These are phyloP conservation scores for Myripristis murdjan DNA, from an alignment of 2,797 vertebrate species.

Conservation along the genomic window DNA sequence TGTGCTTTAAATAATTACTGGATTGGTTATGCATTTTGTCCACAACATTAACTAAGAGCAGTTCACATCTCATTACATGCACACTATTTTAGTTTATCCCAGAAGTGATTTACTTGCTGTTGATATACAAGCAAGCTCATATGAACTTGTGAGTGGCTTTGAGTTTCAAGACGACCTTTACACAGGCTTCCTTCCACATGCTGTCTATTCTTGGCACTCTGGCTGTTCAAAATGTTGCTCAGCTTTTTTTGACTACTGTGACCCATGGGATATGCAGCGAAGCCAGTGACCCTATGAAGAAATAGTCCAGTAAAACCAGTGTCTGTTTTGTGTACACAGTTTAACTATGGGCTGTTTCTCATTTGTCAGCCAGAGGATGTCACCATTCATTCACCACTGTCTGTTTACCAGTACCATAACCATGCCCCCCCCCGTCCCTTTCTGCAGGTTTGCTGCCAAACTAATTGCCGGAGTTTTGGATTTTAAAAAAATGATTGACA, in stretches of 20 bases:
- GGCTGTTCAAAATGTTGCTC: constrained; percentile 62
- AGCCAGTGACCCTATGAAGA: constrained; percentile 25
- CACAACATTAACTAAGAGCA: neutral
- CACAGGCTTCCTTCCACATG: constrained; percentile 76
- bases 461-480: constrained; percentile 95
- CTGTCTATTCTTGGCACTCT: constrained; percentile 80
- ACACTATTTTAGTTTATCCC: constrained; percentile 8
- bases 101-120: constrained; percentile 42
- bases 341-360: neutral
- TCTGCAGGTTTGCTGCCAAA: constrained; percentile 94
- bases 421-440: neutral
- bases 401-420: too few species aligned
- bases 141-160: constrained; percentile 27
- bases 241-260: constrained; percentile 75
- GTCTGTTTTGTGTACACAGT: neutral
- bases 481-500: constrained; percentile 97
- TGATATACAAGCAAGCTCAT: constrained; percentile 50
- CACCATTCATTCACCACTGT: too few species aligned
- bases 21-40: neutral
- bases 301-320: constrained; percentile 4
- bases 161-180: constrained; percentile 84
- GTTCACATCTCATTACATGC: neutral
- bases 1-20: neutral
- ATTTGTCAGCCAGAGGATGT: neutral
- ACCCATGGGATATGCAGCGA: constrained; percentile 58